These are phyloP conservation scores for Rostratula benghalensis DNA, from an alignment of 2,113 vertebrate species.

Conservation along the genomic window DNA sequence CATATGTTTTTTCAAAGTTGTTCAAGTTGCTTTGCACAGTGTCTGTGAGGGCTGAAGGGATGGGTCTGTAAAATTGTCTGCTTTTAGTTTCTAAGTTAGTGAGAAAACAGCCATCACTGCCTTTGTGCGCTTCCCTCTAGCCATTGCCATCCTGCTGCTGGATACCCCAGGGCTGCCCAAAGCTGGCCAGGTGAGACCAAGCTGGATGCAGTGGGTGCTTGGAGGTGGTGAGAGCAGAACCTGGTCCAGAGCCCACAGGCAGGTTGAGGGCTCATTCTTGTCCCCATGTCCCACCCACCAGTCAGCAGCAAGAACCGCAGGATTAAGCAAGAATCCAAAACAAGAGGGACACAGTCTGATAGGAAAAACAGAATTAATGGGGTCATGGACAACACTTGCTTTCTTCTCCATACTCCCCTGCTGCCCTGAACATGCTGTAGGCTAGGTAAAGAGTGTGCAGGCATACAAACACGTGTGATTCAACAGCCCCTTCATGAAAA, in stretches of 20 bases:
- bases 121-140: background rate
- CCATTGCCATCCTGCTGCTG: background rate
- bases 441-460: background rate
- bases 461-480: background rate
- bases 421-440: background rate
- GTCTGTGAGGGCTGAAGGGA: background rate
- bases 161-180: accelerated
- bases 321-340: accelerated
- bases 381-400: accelerated
- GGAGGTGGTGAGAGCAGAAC: accelerated
- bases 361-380: background rate
- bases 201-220: background rate
- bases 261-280: accelerated
- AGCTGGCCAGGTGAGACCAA: background rate
- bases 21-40: background rate
- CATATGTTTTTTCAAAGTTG: accelerated
- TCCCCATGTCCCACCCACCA: background rate
- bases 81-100: background rate
- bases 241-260: accelerated
- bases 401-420: background rate
- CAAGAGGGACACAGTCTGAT: background rate
- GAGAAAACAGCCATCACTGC: background rate
- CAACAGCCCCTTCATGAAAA: accelerated
- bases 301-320: background rate
- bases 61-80: background rate